Conservation (phyloP, 2,797 vertebrate genomes). For the Arrhamphus sclerolepis region DNA sequence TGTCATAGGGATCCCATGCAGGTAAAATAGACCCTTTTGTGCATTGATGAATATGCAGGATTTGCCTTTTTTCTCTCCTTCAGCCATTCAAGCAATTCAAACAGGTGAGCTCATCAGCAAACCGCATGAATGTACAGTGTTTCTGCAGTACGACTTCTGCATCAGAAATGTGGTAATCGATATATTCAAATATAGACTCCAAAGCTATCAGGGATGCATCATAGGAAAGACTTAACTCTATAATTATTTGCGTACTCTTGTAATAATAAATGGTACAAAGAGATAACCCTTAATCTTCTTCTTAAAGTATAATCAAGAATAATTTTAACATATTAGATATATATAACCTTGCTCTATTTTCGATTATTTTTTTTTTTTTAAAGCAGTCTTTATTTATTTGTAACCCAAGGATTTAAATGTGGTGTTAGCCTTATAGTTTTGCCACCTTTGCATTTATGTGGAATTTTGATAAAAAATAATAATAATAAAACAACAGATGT, state of each 20-base stretch:
- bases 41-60: constrained; percentile 31
- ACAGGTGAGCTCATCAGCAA: constrained; percentile 41
- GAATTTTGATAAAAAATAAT: constrained; percentile 19
- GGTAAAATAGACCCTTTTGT: constrained; percentile 5
- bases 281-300: constrained; percentile 51
- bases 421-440: constrained; percentile 52
- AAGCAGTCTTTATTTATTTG: constrained; percentile 75
- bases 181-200: constrained; percentile 60
- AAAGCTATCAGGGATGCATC: constrained; percentile 76
- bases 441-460: constrained; percentile 44
- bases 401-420: constrained; percentile 60
- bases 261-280: constrained; percentile 34
- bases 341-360: constrained; percentile 64
- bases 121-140: constrained; percentile 76
- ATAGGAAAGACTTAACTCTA: constrained; percentile 51
- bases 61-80: constrained; percentile 38
- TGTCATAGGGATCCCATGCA: constrained; percentile 11
- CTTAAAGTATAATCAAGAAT: constrained; percentile 63
- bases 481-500: constrained; percentile 7
- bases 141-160: constrained; percentile 62
- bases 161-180: constrained; percentile 70
- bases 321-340: constrained; percentile 56
- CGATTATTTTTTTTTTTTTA: constrained; percentile 32
- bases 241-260: constrained; percentile 43
- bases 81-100: constrained; percentile 22